Evolutionary conservation across 64 coral and sea anemone genomes (phyloP).

Genomic region (Montipora sp.): DNA sequence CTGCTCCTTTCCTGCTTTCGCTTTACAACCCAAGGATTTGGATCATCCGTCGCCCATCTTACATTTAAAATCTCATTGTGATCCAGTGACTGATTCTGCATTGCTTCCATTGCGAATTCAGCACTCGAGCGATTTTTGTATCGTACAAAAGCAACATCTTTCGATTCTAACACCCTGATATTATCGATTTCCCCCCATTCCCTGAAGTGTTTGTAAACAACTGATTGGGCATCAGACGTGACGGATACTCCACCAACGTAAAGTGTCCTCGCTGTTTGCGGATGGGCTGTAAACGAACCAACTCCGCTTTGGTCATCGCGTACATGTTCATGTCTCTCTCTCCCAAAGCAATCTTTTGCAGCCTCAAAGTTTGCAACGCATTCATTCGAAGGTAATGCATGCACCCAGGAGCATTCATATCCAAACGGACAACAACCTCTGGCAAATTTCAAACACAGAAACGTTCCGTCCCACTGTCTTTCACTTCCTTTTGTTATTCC

Average conservation of each 20-base stretch:
- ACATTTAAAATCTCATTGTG: conserved; percentile 79
- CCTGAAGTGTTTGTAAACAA: conserved; percentile 80
- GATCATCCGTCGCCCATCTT: conserved; percentile 85
- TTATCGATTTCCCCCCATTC: conserved; percentile 95
- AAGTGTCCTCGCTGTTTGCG: conserved; percentile 77
- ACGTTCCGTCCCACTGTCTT: conserved; percentile 57
- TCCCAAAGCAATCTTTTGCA: conserved; percentile 83
- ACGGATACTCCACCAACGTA: conserved; percentile 79
- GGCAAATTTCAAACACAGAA: conserved; percentile 87
- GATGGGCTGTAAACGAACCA: conserved; percentile 76
- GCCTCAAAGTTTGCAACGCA: conserved; percentile 64
- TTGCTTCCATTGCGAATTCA: conserved; percentile 90
- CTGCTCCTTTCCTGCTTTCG: conserved; percentile 50
- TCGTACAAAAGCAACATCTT: conserved; percentile 86
- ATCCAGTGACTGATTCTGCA: conserved; percentile 86
- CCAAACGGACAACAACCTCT: conserved; percentile 90
- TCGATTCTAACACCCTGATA: conserved; percentile 65
- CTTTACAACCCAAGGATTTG: conserved; percentile 79
- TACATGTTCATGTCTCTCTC: conserved; percentile 82
- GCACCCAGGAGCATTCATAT: conserved; percentile 83
- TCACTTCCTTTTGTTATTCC: conserved; percentile 74
- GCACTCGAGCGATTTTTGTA: conserved; percentile 84
- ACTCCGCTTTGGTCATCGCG: conserved; percentile 93
- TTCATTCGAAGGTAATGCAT: conserved; percentile 57
- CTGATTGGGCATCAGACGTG: conserved; percentile 36